Evolutionary conservation across 1,140 invertebrate genomes (phyloP).

Genomic region (Stegodyphus dumicola): DNA sequence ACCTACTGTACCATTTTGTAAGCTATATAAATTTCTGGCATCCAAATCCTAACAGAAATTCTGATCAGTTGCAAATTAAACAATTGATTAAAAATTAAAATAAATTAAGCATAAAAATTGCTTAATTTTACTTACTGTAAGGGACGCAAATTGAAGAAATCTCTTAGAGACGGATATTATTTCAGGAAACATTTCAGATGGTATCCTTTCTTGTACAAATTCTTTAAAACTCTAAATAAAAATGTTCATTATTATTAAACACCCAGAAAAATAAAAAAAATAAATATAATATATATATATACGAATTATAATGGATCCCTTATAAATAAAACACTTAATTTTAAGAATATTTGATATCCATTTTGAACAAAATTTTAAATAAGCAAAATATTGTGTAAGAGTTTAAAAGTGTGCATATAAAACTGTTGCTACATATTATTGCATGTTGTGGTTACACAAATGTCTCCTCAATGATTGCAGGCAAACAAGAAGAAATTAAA

Average conservation of each 20-base stretch:
- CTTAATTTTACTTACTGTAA: conserved; percentile 30
- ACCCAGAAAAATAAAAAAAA: not conserved
- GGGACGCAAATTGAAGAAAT: conserved; percentile 39
- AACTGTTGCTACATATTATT: too few species aligned
- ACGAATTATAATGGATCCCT: not conserved
- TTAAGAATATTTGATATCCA: too few species aligned
- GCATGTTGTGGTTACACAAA: too few species aligned
- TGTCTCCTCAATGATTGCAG: too few species aligned
- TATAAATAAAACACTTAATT: too few species aligned
- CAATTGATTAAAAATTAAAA: not conserved
- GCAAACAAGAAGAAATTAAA: too few species aligned
- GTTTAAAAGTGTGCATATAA: too few species aligned
- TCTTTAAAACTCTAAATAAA: conserved; percentile 37
- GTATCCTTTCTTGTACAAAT: conserved; percentile 33
- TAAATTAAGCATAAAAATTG: not conserved
- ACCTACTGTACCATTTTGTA: not conserved
- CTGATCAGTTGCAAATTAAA: not conserved
- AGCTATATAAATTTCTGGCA: not conserved
- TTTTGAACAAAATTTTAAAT: too few species aligned
- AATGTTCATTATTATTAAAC: not conserved
- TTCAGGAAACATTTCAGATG: conserved; percentile 19
- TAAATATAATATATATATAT: too few species aligned
- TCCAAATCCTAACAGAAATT: not conserved
- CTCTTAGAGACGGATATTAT: conserved; percentile 23
- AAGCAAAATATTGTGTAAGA: too few species aligned